Evolutionary conservation across 2,113 vertebrate species (phyloP).

Genomic region (Bubo scandiacus): DNA sequence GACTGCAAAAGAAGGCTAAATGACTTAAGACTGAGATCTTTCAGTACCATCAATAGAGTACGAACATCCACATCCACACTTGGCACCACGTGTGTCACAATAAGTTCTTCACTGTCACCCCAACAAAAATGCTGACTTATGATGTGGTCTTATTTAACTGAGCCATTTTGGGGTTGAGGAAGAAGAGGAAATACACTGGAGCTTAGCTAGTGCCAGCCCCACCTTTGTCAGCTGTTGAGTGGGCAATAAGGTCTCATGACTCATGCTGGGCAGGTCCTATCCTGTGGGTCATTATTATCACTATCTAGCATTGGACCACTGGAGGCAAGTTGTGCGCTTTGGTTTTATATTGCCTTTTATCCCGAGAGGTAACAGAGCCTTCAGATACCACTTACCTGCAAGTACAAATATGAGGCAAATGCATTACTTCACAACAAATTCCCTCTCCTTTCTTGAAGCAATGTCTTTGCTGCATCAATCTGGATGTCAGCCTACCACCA

Average conservation of each 20-base stretch:
- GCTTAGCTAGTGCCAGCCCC: background rate
- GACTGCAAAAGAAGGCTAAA: background rate
- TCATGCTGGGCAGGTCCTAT: background rate
- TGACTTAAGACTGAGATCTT: background rate
- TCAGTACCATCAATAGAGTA: background rate
- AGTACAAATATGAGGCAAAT: background rate
- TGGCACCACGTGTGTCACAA: background rate
- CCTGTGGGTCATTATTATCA: no score
- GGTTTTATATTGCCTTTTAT: background rate
- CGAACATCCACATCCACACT: background rate
- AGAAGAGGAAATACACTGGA: background rate
- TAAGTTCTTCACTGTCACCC: background rate
- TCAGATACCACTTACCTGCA: background rate
- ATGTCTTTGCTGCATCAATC: background rate
- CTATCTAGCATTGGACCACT: background rate
- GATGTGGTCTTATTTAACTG: background rate
- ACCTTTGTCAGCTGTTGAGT: background rate
- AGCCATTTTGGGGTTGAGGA: background rate
- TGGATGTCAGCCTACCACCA: background rate
- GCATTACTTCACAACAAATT: background rate
- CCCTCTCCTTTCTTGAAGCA: background rate
- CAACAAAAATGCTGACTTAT: background rate
- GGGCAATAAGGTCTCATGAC: background rate
- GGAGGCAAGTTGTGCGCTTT: background rate
- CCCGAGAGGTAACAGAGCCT: background rate